Conservation (phyloP, 2,888 invertebrate genomes). For the Lochmaea capreae region DNA sequence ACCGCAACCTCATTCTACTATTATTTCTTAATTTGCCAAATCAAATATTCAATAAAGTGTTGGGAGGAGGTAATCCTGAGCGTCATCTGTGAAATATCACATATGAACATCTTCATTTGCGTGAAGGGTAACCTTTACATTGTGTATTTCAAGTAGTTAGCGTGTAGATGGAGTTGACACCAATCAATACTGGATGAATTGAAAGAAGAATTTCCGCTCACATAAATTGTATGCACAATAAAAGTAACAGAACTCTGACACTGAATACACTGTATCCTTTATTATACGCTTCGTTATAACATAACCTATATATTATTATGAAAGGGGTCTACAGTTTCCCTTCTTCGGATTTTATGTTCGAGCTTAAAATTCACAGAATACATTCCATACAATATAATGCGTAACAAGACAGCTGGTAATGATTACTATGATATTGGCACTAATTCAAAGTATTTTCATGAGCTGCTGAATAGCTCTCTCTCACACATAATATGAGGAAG, state of each 20-base stretch:
- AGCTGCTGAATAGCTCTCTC: no score
- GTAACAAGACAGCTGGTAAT: no score
- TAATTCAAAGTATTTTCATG: no score
- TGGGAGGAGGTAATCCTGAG: not conserved
- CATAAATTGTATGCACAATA: not conserved
- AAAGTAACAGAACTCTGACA: not conserved
- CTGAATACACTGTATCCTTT: not conserved
- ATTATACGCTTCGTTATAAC: not conserved
- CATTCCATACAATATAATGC: no score
- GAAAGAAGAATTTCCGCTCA: not conserved
- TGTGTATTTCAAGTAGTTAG: not conserved
- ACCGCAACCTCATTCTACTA: conserved; percentile 2
- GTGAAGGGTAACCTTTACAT: not conserved
- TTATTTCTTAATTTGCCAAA: not conserved
- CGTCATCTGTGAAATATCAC: not conserved
- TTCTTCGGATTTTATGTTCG: not conserved
- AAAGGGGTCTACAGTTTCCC: not conserved
- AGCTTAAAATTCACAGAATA: not conserved
- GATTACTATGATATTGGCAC: no score
- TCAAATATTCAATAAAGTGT: not conserved
- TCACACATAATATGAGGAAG: no score
- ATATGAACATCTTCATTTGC: not conserved
- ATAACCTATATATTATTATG: not conserved
- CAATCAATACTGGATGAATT: not conserved
- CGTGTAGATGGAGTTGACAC: not conserved